These are phyloP conservation scores for Limnephilus lunatus DNA, from an alignment of 2,888 invertebrate species.

Conservation along the genomic window DNA sequence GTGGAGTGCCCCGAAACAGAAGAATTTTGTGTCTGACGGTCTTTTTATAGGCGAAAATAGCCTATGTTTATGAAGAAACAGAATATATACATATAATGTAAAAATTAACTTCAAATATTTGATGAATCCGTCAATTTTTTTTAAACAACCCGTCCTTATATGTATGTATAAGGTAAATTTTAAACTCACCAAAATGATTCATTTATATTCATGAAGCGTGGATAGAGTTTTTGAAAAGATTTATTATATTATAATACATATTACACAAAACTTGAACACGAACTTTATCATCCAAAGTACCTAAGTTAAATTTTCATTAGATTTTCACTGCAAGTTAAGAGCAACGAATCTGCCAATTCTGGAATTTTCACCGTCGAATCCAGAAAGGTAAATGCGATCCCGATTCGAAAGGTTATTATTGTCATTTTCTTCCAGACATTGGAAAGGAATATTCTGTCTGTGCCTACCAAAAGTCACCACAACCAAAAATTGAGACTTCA, in stretches of 20 bases:
- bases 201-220: not conserved
- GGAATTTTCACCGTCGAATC: constrained; percentile 88
- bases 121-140: too few relatives aligned
- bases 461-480: constrained; percentile 15
- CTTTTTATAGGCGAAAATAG: too few relatives aligned
- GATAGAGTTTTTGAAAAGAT: not conserved
- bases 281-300: not conserved
- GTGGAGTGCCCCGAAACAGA: too few relatives aligned
- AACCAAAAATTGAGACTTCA: constrained; percentile 5
- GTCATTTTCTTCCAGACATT: constrained; percentile 6
- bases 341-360: constrained; percentile 85
- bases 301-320: not conserved
- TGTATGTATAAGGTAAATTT: not conserved
- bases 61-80: too few relatives aligned
- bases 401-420: not conserved
- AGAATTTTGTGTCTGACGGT: too few relatives aligned
- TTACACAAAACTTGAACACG: not conserved
- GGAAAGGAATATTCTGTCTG: constrained; percentile 24
- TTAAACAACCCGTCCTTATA: too few relatives aligned
- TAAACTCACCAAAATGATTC: not conserved
- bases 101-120: too few relatives aligned
- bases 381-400: not conserved
- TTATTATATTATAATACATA: not conserved
- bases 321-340: constrained; percentile 29
- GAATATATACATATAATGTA: too few relatives aligned